These are phyloP conservation scores for Paracentrotus lividus DNA, from an alignment of 53 echinoderm and acorn worm genomes.

Conservation along the genomic window DNA sequence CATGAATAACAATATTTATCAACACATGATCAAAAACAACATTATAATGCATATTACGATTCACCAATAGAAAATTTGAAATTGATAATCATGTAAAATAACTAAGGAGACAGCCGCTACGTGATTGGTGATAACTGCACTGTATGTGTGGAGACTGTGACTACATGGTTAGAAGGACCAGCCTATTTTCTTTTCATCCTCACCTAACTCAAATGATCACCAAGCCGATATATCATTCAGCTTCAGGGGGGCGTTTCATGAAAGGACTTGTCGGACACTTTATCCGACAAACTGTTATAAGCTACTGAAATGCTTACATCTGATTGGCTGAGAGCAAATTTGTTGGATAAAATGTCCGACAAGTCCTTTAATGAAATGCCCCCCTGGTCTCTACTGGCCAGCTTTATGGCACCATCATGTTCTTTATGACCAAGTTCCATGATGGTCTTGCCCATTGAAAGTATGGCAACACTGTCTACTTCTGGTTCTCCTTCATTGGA, in stretches of 20 bases:
- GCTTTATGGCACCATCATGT: slow-evolving; percentile 87
- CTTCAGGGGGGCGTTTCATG: no score
- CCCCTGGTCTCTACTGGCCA: slow-evolving; percentile 88
- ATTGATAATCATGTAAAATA: no score
- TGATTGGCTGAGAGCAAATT: no score
- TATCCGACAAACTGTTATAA: no score
- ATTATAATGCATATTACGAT: no score
- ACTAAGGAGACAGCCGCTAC: slow-evolving; percentile 91
- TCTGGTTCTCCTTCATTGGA: slow-evolving; percentile 88
- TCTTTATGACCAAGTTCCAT: slow-evolving; percentile 83
- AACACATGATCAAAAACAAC: no score
- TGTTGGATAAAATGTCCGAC: no score
- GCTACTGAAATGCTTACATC: no score
- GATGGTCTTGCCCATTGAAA: slow-evolving; percentile 79
- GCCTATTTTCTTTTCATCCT: slow-evolving; percentile 85
- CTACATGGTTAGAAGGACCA: slow-evolving; percentile 88
- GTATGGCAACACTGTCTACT: slow-evolving; percentile 81
- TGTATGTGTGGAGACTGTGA: slow-evolving; percentile 83
- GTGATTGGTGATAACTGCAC: slow-evolving; percentile 77
- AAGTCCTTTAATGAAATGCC: no score
- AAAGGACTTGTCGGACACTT: no score
- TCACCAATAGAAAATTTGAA: no score
- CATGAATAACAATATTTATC: no score
- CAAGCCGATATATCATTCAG: slow-evolving; percentile 82
- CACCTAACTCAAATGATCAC: slow-evolving; percentile 75